phyloP scores from a whole-genome alignment of 30 jellyfish, hydroid and myxozoan genomes.

The Mastigias papua region DNA sequence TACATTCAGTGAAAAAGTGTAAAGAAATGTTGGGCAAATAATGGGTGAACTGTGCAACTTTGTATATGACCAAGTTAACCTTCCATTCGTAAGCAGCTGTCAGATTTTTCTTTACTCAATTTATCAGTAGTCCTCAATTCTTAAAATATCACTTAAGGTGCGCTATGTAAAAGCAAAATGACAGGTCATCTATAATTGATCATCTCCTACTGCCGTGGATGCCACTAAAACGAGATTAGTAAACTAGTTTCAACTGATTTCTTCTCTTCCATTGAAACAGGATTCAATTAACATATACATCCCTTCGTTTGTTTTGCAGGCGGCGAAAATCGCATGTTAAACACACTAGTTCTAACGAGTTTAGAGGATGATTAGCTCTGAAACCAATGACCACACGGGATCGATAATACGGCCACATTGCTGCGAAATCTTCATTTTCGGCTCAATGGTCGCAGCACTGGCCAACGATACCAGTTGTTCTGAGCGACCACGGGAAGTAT shows the following conservation, averaged over 20 bases:
- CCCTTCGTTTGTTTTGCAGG: constrained; percentile 58
- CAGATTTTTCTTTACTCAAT: background rate
- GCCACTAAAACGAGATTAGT: constrained; percentile 58
- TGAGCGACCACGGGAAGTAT: background rate
- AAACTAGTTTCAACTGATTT: constrained; percentile 34
- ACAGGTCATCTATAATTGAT: constrained; percentile 44
- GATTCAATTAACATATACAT: constrained; percentile 37
- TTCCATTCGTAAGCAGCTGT: constrained; percentile 2
- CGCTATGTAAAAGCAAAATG: constrained; percentile 39
- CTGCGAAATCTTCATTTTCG: constrained; percentile 11
- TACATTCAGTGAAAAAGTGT: too few relatives aligned
- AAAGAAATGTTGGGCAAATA: background rate
- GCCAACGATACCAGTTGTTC: background rate
- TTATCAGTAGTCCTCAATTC: constrained; percentile 18
- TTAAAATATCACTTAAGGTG: constrained; percentile 3
- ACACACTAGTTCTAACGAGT: constrained; percentile 67
- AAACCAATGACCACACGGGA: background rate
- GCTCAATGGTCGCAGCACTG: constrained; percentile 3
- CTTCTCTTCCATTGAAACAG: constrained; percentile 59
- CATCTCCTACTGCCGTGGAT: constrained; percentile 25
- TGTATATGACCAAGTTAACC: background rate
- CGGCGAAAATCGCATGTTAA: constrained; percentile 60
- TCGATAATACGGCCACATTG: constrained; percentile 11
- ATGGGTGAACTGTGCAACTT: background rate
- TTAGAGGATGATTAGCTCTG: constrained; percentile 44